phyloP scores from a whole-genome alignment of 2,797 vertebrate species.

The Sciurus vulgaris region DNA sequence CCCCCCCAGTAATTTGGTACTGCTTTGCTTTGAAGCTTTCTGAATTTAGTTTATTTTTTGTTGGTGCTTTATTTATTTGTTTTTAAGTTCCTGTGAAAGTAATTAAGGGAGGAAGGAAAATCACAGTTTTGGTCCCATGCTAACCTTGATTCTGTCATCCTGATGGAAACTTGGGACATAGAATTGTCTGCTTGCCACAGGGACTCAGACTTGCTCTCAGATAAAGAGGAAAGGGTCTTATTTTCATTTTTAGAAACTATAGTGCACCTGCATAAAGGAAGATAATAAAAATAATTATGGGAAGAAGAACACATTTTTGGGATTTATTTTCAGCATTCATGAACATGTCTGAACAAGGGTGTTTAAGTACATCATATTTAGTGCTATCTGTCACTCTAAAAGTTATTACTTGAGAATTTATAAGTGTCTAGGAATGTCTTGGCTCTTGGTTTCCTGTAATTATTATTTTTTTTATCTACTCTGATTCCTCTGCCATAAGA shows the following conservation, averaged over 20 bases:
- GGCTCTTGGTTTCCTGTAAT: background rate
- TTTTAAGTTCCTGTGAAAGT: background rate
- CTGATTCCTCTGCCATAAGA: background rate
- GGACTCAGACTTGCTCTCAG: background rate
- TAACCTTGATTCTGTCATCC: background rate
- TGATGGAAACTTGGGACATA: background rate
- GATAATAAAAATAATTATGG: background rate
- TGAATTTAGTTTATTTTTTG: background rate
- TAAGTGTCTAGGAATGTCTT: constrained; percentile 36
- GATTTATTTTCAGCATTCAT: constrained; percentile 20
- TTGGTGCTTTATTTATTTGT: background rate
- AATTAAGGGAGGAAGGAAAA: constrained; percentile 24
- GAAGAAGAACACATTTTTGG: constrained; percentile 2
- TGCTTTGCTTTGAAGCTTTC: background rate
- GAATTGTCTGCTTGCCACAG: background rate
- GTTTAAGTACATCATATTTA: background rate
- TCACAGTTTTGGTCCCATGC: background rate
- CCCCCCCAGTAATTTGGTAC: background rate
- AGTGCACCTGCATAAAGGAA: background rate
- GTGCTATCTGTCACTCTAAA: constrained; percentile 15
- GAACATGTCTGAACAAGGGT: background rate
- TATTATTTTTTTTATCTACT: background rate
- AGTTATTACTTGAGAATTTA: constrained; percentile 35
- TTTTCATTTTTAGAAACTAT: background rate
- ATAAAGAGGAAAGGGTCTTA: background rate